Evolutionary conservation across 2,113 vertebrate genomes (phyloP).

Genomic region (Gambusia affinis): DNA sequence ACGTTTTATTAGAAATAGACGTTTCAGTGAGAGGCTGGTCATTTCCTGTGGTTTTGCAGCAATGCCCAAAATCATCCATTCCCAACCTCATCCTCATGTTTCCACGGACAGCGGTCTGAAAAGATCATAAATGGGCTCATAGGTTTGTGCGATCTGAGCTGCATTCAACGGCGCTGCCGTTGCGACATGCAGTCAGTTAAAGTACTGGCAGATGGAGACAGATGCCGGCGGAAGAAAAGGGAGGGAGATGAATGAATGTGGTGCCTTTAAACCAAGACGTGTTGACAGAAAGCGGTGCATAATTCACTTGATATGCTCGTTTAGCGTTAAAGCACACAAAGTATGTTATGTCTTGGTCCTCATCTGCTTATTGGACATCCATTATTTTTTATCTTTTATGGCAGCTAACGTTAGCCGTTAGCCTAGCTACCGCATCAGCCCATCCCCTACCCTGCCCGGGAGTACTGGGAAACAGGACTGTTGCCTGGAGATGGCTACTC

Average conservation of each 20-base stretch:
- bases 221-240: slow-evolving; percentile 31
- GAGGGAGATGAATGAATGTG: slow-evolving; percentile 30
- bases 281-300: neutral
- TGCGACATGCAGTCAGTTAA: slow-evolving; percentile 28
- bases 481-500: slow-evolving; percentile 38
- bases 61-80: slow-evolving; percentile 14
- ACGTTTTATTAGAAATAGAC: neutral
- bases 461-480: slow-evolving; percentile 23
- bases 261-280: slow-evolving; percentile 1
- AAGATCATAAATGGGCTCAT: neutral
- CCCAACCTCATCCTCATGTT: neutral
- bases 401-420: slow-evolving; percentile 53
- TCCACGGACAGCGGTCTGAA: neutral
- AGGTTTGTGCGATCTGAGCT: slow-evolving; percentile 25
- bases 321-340: slow-evolving; percentile 11
- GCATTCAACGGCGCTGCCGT: slow-evolving; percentile 32
- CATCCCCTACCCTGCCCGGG: slow-evolving; percentile 62
- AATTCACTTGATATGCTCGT: neutral
- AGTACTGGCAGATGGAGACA: slow-evolving; percentile 19
- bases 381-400: slow-evolving; percentile 54
- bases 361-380: slow-evolving; percentile 31
- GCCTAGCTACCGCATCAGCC: slow-evolving; percentile 64
- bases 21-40: too few species aligned
- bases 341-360: slow-evolving; percentile 25
- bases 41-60: neutral